Evolutionary conservation across 2,797 vertebrate genomes (phyloP).

Genomic region (Phoebastria nigripes): DNA sequence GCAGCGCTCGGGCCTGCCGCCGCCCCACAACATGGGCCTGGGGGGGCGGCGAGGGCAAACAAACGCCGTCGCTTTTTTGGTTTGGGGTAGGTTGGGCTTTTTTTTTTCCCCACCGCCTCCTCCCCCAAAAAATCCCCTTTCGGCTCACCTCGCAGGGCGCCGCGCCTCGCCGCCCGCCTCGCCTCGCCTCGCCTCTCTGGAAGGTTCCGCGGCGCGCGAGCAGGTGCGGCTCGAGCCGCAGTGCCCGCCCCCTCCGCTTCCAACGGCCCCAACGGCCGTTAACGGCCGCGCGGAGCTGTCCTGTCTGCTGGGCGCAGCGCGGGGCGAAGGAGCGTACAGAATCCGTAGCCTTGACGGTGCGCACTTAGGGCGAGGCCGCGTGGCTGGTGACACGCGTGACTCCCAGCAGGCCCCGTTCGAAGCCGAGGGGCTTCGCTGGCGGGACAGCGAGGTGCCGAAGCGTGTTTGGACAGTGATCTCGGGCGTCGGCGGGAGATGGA

Average conservation of each 20-base stretch:
- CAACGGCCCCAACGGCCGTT: not conserved
- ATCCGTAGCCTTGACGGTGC: accelerated
- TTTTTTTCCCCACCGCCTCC: too few species aligned
- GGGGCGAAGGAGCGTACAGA: accelerated
- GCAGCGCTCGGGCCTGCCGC: not conserved
- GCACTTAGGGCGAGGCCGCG: accelerated
- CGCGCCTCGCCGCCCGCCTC: not conserved
- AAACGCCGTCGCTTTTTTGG: accelerated
- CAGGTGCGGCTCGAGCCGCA: not conserved
- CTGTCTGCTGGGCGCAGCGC: not conserved
- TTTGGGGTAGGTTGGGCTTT: too few species aligned
- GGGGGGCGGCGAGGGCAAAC: too few species aligned
- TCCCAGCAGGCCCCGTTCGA: not conserved
- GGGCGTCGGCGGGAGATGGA: not conserved
- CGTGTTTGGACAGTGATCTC: not conserved
- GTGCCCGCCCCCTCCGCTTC: not conserved
- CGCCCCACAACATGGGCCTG: too few species aligned
- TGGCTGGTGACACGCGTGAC: not conserved
- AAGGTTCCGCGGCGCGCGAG: not conserved
- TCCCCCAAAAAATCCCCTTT: not conserved
- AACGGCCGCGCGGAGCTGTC: not conserved
- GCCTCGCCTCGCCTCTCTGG: not conserved
- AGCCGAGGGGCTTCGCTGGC: not conserved
- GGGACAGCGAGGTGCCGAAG: not conserved
- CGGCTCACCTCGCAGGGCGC: not conserved